Evolutionary conservation across 2,888 invertebrate genomes (phyloP).

Genomic region (Fabriciana adippe): DNA sequence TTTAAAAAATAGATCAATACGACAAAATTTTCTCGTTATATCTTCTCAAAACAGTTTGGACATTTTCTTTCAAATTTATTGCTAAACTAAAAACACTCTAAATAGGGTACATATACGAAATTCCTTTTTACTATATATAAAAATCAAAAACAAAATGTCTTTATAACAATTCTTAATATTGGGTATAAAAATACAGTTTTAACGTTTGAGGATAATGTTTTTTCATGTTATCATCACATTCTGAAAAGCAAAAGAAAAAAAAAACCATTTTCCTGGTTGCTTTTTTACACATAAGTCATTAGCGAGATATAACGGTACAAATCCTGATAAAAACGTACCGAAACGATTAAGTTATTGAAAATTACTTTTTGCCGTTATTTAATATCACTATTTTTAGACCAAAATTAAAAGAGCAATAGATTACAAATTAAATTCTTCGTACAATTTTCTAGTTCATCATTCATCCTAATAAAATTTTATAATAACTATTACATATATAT

Average conservation of each 20-base stretch:
- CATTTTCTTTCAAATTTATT: no score
- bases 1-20: no score
- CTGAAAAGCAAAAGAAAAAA: slow-evolving; percentile 21
- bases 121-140: no score
- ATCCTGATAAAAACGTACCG: slow-evolving; percentile 14
- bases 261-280: slow-evolving; percentile 25
- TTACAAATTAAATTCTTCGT: neutral
- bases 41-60: no score
- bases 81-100: no score
- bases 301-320: slow-evolving; percentile 25
- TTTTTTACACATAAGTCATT: slow-evolving; percentile 15
- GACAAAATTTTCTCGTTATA: no score
- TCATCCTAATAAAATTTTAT: neutral
- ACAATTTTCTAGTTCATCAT: neutral
- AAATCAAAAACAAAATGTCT: no score
- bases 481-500: no score
- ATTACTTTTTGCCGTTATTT: slow-evolving; percentile 2
- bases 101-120: no score
- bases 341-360: neutral
- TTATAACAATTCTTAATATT: no score
- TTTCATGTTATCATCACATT: slow-evolving; percentile 12
- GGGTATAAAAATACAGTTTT: neutral
- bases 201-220: neutral
- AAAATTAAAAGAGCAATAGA: neutral
- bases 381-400: neutral